Conservation (phyloP, 2,797 vertebrate genomes). For the Hippoglossus hippoglossus region DNA sequence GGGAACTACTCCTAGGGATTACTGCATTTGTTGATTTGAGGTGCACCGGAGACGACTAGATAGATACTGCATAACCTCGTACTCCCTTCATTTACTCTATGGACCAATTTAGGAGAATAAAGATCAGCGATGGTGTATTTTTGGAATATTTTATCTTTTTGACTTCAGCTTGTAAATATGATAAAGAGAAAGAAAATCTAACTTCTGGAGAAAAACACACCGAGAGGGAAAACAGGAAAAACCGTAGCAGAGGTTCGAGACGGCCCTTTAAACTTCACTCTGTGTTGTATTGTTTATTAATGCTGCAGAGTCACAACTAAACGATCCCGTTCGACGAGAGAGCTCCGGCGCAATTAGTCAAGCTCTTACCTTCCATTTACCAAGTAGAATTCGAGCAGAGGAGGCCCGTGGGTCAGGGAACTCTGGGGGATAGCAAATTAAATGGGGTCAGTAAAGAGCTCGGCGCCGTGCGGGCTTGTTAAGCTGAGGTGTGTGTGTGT, state of each 20-base stretch:
- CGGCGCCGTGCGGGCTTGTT: constrained; percentile 47
- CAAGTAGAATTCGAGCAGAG: constrained; percentile 52
- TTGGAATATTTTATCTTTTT: constrained; percentile 40
- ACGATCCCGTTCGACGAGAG: constrained; percentile 48
- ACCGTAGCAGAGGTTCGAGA: constrained; percentile 43
- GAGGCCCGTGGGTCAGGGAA: constrained; percentile 63
- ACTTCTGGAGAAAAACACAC: constrained; percentile 3
- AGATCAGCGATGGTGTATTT: constrained; percentile 56
- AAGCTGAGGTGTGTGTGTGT: constrained; percentile 41
- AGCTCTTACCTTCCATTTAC: constrained; percentile 68
- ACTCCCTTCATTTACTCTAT: constrained; percentile 53
- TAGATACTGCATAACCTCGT: constrained; percentile 48
- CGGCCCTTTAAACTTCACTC: constrained; percentile 51
- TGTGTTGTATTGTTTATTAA: constrained; percentile 45
- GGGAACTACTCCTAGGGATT: constrained; percentile 57
- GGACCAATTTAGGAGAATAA: constrained; percentile 64
- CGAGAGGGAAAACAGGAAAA: constrained; percentile 23
- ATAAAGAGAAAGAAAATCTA: not conserved
- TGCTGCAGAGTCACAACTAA: constrained; percentile 54
- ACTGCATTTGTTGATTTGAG: constrained; percentile 68
- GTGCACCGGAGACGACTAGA: constrained; percentile 43
- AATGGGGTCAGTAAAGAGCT: constrained; percentile 59
- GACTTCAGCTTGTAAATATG: constrained; percentile 74
- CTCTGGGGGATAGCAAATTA: constrained; percentile 65
- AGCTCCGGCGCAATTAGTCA: constrained; percentile 67